phyloP scores from a whole-genome alignment of 2,888 invertebrate genomes.

The Hirtodrosophila confusa region DNA sequence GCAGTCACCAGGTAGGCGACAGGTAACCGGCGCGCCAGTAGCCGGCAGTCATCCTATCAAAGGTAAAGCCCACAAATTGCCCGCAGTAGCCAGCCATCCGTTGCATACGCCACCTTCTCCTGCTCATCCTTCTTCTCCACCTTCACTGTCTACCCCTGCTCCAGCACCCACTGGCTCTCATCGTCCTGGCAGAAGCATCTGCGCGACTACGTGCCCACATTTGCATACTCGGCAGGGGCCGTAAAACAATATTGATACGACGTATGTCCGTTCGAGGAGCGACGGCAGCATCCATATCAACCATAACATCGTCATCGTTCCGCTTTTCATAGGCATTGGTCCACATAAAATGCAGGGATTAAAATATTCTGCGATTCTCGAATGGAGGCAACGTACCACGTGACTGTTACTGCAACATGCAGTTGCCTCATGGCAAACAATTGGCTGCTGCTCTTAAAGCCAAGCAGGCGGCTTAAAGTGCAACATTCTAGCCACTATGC shows the following conservation, averaged over 20 bases:
- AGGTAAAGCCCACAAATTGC: constrained; percentile 40
- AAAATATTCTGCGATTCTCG: constrained; percentile 46
- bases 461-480: constrained; percentile 32
- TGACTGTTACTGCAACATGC: constrained; percentile 36
- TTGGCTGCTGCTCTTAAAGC: constrained; percentile 31
- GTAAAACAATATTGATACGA: constrained; percentile 74
- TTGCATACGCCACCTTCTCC: constrained; percentile 6
- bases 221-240: constrained; percentile 55
- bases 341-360: constrained; percentile 63
- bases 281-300: constrained; percentile 33
- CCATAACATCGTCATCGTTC: constrained; percentile 42
- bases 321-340: constrained; percentile 41
- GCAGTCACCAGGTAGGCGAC: background rate
- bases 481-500: constrained; percentile 6
- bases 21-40: constrained; percentile 5
- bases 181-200: constrained; percentile 12
- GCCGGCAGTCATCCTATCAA: constrained; percentile 31
- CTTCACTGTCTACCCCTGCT: background rate
- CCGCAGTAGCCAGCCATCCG: constrained; percentile 31
- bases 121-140: background rate
- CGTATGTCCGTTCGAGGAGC: constrained; percentile 33
- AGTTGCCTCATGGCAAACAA: constrained; percentile 28
- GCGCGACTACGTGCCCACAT: constrained; percentile 50
- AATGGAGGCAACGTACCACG: constrained; percentile 15
- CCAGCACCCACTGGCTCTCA: constrained; percentile 3